Evolutionary conservation across 1,140 invertebrate species (phyloP), one percentile per base, ranked within the genome.

Genomic region (Acromyrmex charruanus): DNA sequence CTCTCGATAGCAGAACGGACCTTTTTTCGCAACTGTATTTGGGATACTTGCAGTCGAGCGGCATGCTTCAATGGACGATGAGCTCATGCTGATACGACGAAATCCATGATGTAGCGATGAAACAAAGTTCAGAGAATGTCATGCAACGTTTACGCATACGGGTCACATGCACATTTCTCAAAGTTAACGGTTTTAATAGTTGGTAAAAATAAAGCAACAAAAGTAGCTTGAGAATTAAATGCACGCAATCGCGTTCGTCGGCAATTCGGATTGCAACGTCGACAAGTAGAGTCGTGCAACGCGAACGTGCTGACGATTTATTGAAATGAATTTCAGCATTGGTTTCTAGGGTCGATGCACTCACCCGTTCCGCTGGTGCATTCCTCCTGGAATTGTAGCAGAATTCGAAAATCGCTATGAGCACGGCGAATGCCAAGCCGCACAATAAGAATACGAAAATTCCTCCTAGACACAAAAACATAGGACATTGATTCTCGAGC

Each of bases 391-490:
- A 97, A 94, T 98, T 98, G 96, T 97, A 98, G 89, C 97, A 97
- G 94, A 98, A 98, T 94, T 98, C 98, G 89, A 97, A 96, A 84
- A 98, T 97, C 14, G 97, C 97, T 7, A 98, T 96, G 7, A 98
- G 94, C 63, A 98, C 96, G 18, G 97, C 97, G 53, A 98, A 96
- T 3, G 96, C 96, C 28, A 98, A 94, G 18, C 98, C 98, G 87
- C 97, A 97, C 0, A 98, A 94, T 4, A 99, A 96, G 9, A 99
- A 98, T 18, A 99, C 98, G 93, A 99, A 99, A 7, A 99, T 98
- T 51, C 99, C 99, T 61, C 98, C 97, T 96, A 81, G 0, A 86
- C 90, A 61, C 90, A 65, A 12, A 49, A 91, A 55, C 39, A 86
- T 12, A 21, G 7, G 2, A 21, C 1, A 5, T 7, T 2, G 14